Evolutionary conservation across 2,113 vertebrate genomes (phyloP).

Genomic region (Trochalopteron elliotii): DNA sequence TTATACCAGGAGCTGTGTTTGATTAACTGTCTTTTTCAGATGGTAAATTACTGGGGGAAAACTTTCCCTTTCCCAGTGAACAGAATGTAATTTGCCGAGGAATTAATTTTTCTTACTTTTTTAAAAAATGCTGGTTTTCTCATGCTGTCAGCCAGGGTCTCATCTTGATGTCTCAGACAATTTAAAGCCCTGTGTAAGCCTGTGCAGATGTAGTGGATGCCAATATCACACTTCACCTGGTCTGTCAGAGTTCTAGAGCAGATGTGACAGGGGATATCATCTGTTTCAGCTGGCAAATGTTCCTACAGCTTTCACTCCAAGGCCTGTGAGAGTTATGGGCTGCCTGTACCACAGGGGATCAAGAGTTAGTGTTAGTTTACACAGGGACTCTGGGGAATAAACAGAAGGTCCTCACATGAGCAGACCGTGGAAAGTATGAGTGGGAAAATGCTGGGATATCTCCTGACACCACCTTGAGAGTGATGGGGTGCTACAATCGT

Average conservation of each 20-base stretch:
- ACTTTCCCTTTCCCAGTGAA: not conserved
- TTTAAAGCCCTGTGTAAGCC: not conserved
- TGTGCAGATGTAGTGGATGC: not conserved
- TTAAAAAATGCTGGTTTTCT: not conserved
- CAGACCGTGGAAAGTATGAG: not conserved
- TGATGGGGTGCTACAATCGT: not conserved
- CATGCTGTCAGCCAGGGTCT: not conserved
- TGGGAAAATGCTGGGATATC: not conserved
- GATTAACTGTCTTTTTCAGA: not conserved
- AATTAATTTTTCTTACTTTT: not conserved
- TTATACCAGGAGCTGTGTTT: not conserved
- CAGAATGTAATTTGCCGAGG: not conserved
- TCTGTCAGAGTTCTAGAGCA: not conserved
- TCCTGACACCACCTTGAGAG: not conserved
- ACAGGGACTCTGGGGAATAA: not conserved
- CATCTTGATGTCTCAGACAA: not conserved
- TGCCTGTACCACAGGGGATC: not conserved
- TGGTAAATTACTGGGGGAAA: not conserved
- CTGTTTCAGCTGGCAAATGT: not conserved
- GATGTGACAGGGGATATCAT: not conserved
- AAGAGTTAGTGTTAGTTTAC: not conserved
- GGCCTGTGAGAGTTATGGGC: slow-evolving; percentile 11
- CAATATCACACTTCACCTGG: not conserved
- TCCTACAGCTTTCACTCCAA: not conserved
- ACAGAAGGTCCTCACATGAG: not conserved